These are phyloP conservation scores for Panorpa germanica DNA, from an alignment of 2,888 invertebrate genomes.

Conservation along the genomic window DNA sequence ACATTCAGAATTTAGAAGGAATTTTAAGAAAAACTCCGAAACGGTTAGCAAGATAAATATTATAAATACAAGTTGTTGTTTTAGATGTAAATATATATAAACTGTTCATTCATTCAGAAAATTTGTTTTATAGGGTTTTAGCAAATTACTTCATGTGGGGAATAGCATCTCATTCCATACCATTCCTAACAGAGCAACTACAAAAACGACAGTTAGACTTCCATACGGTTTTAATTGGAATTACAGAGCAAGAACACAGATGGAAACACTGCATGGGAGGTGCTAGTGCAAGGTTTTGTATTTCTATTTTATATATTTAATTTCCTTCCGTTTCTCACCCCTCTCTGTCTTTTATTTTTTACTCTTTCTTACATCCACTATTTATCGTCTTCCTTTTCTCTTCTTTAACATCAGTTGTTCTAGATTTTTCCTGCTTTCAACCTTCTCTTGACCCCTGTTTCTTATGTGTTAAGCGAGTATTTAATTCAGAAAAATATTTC, in stretches of 20 bases:
- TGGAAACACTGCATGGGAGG: conserved; percentile 54
- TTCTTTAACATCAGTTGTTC: no score
- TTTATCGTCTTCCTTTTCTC: no score
- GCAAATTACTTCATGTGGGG: conserved; percentile 93
- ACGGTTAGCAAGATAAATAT: conserved; percentile 19
- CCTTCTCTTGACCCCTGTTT: no score
- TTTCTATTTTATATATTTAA: conserved; percentile 9
- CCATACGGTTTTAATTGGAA: conserved; percentile 62
- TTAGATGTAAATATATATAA: no score
- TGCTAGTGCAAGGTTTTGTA: conserved; percentile 8
- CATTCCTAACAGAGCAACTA: conserved; percentile 60
- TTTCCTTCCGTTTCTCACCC: no score
- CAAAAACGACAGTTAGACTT: conserved; percentile 64
- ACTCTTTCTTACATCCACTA: no score
- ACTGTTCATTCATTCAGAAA: no score
- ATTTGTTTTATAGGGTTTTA: conserved; percentile 30
- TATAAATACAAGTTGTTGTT: no score
- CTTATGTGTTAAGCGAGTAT: no score
- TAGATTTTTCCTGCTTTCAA: no score
- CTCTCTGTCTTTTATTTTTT: no score
- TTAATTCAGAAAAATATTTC: no score
- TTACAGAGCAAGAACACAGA: conserved; percentile 56
- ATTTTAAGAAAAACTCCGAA: conserved; percentile 35
- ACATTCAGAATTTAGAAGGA: conserved; percentile 49
- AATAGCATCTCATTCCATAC: conserved; percentile 60